Conservation (phyloP, 1,140 invertebrate genomes). For the Halesus radiatus region DNA sequence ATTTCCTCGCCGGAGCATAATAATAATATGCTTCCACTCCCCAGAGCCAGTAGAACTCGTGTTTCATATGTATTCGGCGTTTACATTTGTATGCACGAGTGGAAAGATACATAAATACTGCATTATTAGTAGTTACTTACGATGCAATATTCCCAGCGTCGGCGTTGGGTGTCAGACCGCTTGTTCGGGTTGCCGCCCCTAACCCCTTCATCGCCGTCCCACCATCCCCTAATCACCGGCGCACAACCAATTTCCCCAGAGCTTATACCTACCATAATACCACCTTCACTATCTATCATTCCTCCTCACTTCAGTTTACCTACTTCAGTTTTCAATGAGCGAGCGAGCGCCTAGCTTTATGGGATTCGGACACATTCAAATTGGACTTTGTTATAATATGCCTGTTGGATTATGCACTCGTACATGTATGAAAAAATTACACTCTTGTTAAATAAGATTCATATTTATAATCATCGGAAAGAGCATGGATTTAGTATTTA, state of each 20-base stretch:
- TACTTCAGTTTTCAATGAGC: constrained; percentile 11
- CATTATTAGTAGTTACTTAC: constrained; percentile 12
- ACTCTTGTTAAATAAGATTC: too few species aligned
- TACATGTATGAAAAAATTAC: too few species aligned
- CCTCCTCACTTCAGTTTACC: constrained; percentile 13
- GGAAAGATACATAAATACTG: too few species aligned
- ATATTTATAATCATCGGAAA: too few species aligned
- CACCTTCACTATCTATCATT: neutral
- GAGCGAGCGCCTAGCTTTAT: neutral
- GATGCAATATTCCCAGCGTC: constrained; percentile 16
- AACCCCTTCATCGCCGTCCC: constrained; percentile 5
- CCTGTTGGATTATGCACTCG: too few species aligned
- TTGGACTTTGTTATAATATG: neutral
- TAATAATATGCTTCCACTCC: too few species aligned
- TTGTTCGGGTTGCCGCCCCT: constrained; percentile 43
- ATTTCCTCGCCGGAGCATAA: too few species aligned
- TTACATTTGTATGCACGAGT: too few species aligned
- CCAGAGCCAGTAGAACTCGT: too few species aligned
- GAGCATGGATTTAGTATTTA: too few species aligned
- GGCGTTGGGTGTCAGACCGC: constrained; percentile 45
- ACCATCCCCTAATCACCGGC: constrained; percentile 47
- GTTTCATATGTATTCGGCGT: too few species aligned
- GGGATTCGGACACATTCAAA: constrained; percentile 3
- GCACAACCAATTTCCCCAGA: constrained; percentile 48
- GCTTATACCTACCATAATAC: constrained; percentile 16